phyloP scores from a whole-genome alignment of 1,140 invertebrate species.

The Danaus plexippus region DNA sequence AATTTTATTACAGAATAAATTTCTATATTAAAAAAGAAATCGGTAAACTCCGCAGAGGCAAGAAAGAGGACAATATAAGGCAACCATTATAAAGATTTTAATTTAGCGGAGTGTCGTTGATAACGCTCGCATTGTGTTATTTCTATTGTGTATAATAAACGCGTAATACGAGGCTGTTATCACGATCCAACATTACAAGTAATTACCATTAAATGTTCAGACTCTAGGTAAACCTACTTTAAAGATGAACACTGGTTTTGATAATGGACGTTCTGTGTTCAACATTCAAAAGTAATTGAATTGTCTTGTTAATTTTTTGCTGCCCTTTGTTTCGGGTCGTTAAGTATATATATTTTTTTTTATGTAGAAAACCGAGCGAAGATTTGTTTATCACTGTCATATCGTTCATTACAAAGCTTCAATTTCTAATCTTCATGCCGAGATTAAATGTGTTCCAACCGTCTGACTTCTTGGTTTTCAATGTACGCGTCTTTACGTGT shows the following conservation, averaged over 20 bases:
- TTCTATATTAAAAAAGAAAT: too few species aligned
- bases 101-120: conserved; percentile 29
- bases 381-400: too few species aligned
- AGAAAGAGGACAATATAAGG: conserved; percentile 2
- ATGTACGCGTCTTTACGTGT: not conserved
- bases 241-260: too few species aligned
- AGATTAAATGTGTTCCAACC: too few species aligned
- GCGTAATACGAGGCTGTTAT: conserved; percentile 21
- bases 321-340: too few species aligned
- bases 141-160: conserved; percentile 29
- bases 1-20: too few species aligned
- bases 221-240: conserved; percentile 5
- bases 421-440: not conserved
- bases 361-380: not conserved
- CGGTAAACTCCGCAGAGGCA: not conserved
- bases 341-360: too few species aligned
- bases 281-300: too few species aligned
- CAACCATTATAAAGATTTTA: conserved; percentile 23
- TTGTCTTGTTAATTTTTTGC: too few species aligned
- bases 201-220: conserved; percentile 21
- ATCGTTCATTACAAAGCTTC: not conserved
- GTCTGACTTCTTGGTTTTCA: too few species aligned
- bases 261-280: too few species aligned
- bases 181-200: conserved; percentile 19
- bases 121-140: conserved; percentile 25